Evolutionary conservation across 2,888 invertebrate genomes (phyloP).

Genomic region (Caenorhabditis uteleia): DNA sequence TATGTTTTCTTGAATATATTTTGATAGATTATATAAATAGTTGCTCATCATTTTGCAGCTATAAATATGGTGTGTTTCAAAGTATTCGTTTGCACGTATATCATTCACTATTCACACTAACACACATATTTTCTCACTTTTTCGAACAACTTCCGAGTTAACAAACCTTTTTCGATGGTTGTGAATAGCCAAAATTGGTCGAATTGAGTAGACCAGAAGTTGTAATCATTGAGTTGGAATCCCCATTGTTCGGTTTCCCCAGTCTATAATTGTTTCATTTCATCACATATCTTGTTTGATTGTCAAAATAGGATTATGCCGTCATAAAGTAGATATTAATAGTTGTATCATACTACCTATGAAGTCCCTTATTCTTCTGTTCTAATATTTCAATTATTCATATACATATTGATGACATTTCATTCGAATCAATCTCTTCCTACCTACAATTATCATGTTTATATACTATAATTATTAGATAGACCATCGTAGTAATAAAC

Average conservation of each 20-base stretch:
- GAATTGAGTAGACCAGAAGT: constrained; percentile 31
- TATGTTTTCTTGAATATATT: too few species aligned
- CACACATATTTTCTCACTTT: too few species aligned
- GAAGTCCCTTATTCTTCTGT: background rate
- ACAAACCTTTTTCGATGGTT: constrained; percentile 26
- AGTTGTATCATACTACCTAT: too few species aligned
- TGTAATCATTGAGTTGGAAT: constrained; percentile 32
- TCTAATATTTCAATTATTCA: background rate
- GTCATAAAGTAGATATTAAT: background rate
- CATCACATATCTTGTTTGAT: background rate
- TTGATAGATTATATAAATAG: too few species aligned
- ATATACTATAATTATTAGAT: too few species aligned
- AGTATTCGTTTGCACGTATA: too few species aligned
- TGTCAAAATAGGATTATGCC: background rate
- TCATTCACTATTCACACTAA: too few species aligned
- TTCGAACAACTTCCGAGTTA: too few species aligned
- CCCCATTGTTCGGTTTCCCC: constrained; percentile 39
- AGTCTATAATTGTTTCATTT: constrained; percentile 8
- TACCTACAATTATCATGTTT: too few species aligned
- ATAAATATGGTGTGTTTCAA: too few species aligned
- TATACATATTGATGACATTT: background rate
- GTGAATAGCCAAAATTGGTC: constrained; percentile 35
- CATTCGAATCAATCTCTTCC: background rate
- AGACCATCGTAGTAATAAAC: too few species aligned
- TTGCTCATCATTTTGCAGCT: too few species aligned